Evolutionary conservation across 2,888 invertebrate species (phyloP).

Genomic region (Sinodicranocentrus sp.): DNA sequence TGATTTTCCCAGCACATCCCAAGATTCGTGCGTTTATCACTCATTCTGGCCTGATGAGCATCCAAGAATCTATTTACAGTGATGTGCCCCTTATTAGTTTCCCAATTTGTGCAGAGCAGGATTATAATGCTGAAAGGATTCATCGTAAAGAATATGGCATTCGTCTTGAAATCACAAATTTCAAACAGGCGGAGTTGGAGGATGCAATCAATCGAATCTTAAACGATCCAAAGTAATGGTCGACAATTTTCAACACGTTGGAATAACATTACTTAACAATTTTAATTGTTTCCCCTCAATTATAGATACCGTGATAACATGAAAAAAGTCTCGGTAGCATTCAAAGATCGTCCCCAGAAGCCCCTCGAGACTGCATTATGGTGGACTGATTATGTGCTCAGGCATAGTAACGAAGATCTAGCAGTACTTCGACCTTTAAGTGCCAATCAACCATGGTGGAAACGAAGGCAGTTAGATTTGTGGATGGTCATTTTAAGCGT

Average conservation of each 20-base stretch:
- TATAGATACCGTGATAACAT: conserved; percentile 60
- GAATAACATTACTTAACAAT: not conserved
- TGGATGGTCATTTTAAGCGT: conserved; percentile 13
- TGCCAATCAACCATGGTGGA: conserved; percentile 36
- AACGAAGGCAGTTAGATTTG: conserved; percentile 39
- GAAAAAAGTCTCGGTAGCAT: conserved; percentile 36
- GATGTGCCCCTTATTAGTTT: conserved; percentile 43
- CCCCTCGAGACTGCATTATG: conserved; percentile 34
- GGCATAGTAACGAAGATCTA: conserved; percentile 33
- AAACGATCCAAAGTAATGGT: conserved; percentile 40
- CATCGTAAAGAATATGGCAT: conserved; percentile 35
- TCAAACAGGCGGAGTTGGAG: conserved; percentile 36
- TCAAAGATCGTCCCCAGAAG: conserved; percentile 34
- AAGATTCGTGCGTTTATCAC: conserved; percentile 49
- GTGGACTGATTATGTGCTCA: conserved; percentile 39
- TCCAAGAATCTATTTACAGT: conserved; percentile 32
- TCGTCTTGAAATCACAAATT: conserved; percentile 27
- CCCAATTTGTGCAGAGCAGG: conserved; percentile 50
- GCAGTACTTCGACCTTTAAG: conserved; percentile 28
- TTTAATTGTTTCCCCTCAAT: not conserved
- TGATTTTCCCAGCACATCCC: conserved; percentile 37
- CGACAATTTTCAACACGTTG: not conserved
- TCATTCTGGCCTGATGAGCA: conserved; percentile 36
- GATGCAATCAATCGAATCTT: conserved; percentile 27
- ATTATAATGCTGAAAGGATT: conserved; percentile 52